phyloP scores from a whole-genome alignment of 2,113 vertebrate species.

The Pteruthius melanotis region DNA sequence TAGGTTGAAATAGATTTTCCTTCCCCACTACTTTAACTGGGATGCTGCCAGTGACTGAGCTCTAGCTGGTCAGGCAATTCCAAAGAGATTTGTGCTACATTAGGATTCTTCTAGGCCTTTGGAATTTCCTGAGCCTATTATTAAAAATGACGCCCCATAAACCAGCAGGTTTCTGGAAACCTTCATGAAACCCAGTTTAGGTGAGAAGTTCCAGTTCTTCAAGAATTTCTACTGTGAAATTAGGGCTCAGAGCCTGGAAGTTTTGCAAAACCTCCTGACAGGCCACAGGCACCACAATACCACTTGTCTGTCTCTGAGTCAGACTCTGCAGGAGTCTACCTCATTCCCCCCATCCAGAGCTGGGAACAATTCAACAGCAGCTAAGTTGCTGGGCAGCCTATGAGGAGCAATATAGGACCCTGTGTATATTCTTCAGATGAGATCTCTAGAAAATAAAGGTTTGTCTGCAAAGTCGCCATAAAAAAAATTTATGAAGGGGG shows the following conservation, averaged over 20 bases:
- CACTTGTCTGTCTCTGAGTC: background rate
- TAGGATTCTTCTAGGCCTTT: background rate
- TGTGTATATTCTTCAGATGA: background rate
- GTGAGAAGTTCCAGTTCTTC: background rate
- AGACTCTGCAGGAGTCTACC: background rate
- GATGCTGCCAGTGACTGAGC: background rate
- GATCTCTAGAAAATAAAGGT: background rate
- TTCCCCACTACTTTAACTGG: background rate
- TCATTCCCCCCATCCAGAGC: background rate
- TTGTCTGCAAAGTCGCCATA: background rate
- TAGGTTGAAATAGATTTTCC: background rate
- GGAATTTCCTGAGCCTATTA: conserved; percentile 27
- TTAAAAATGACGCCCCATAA: conserved; percentile 15
- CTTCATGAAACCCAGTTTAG: background rate
- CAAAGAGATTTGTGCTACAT: background rate
- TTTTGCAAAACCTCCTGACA: background rate
- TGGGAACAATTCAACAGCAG: rapidly evolving
- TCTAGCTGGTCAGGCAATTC: background rate
- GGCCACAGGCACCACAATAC: background rate
- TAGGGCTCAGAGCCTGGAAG: background rate
- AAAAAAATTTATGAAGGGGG: no score
- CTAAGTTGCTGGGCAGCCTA: background rate
- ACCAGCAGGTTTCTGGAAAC: conserved; percentile 19
- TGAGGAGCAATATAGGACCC: background rate
- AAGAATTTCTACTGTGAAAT: background rate